Conservation (phyloP, 2,888 invertebrate species). For the Terebella lapidaria region DNA sequence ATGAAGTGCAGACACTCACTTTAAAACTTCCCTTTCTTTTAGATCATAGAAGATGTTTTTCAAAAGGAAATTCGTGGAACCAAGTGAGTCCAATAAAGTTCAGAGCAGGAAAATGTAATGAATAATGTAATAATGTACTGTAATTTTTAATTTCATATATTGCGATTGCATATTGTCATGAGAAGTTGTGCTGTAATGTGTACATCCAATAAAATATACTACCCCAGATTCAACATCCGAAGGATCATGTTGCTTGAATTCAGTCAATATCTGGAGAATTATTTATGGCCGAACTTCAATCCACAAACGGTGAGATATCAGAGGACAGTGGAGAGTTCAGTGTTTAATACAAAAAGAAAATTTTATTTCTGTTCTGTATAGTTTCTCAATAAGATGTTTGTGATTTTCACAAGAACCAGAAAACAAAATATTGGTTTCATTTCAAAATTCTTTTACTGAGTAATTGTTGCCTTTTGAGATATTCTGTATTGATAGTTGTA, state of each 20-base stretch:
- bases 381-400: too few species aligned
- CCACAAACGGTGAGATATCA: constrained; percentile 58
- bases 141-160: neutral
- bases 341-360: too few species aligned
- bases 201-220: neutral
- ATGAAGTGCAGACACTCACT: too few species aligned
- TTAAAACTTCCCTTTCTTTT: constrained; percentile 7
- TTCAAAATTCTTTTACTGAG: too few species aligned
- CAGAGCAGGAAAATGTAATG: neutral
- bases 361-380: too few species aligned
- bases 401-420: too few species aligned
- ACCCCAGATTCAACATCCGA: constrained; percentile 50
- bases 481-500: too few species aligned
- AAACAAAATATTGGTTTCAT: too few species aligned
- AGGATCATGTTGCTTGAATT: constrained; percentile 94
- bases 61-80: constrained; percentile 78
- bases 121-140: too few species aligned
- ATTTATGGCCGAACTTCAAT: constrained; percentile 91
- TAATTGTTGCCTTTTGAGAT: too few species aligned
- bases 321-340: too few species aligned
- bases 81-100: constrained; percentile 59
- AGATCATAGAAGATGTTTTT: constrained; percentile 83
- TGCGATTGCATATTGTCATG: neutral
- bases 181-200: neutral
- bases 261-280: constrained; percentile 94